Evolutionary conservation across 2,888 invertebrate species (phyloP).

Genomic region (Papilio gigon): DNA sequence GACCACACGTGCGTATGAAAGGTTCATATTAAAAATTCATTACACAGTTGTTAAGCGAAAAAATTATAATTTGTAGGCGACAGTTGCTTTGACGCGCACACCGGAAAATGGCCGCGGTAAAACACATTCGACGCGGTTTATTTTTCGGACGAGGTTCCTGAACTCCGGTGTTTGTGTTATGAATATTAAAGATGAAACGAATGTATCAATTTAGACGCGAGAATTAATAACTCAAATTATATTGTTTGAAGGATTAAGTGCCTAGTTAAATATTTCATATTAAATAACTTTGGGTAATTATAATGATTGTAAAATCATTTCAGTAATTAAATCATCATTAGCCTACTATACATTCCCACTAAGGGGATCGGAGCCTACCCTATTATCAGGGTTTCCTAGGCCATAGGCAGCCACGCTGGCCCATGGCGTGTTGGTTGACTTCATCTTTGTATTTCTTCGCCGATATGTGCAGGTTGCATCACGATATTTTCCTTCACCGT

Average conservation of each 20-base stretch:
- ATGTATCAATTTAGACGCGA: neutral
- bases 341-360: no score
- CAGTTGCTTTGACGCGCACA: slow-evolving; percentile 56
- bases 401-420: no score
- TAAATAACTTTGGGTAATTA: neutral
- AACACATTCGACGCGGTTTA: slow-evolving; percentile 46
- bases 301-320: no score
- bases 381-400: no score
- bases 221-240: slow-evolving; percentile 10
- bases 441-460: no score
- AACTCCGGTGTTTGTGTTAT: slow-evolving; percentile 53
- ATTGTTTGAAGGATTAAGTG: neutral
- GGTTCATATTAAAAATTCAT: slow-evolving; percentile 60
- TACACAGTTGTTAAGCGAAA: slow-evolving; percentile 66
- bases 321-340: no score
- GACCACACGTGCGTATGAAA: slow-evolving; percentile 44
- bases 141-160: slow-evolving; percentile 52
- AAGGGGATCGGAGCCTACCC: no score
- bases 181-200: slow-evolving; percentile 35
- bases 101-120: slow-evolving; percentile 65
- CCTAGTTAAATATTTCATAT: neutral
- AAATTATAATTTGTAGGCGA: slow-evolving; percentile 60
- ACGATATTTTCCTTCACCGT: no score
- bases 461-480: no score
- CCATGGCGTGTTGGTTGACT: no score